Percentiles rank a stretch among this genome's conserved stretches.
phyloP scores from a whole-genome alignment of 2,113 vertebrate genomes.

The Ceyx margarethae region DNA sequence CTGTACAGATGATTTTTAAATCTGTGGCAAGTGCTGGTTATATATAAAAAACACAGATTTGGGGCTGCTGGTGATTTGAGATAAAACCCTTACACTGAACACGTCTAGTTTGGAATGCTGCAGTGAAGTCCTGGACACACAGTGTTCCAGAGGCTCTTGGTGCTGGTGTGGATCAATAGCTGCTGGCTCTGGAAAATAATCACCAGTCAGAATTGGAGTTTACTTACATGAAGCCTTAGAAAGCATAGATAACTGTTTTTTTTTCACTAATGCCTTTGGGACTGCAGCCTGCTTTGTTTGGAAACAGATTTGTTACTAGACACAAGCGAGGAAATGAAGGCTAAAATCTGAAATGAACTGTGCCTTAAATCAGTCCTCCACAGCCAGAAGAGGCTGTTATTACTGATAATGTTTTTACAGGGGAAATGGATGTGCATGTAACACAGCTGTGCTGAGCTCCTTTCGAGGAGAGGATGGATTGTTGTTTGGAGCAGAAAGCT shows the following conservation, averaged over 20 bases:
- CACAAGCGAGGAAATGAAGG: neutral
- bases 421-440: neutral
- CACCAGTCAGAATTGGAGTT: neutral
- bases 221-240: neutral
- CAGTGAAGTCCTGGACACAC: neutral
- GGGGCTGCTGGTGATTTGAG: neutral
- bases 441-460: neutral
- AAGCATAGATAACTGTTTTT: neutral
- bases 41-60: neutral
- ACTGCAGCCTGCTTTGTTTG: neutral
- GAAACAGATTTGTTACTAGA: neutral
- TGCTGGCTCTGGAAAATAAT: neutral
- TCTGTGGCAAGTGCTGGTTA: neutral
- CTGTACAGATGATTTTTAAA: neutral
- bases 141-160: neutral
- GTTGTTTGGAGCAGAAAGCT: neutral
- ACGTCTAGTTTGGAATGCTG: neutral
- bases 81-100: neutral
- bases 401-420: slow-evolving; percentile 11
- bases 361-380: neutral
- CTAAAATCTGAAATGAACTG: slow-evolving; percentile 15
- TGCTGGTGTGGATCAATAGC: neutral
- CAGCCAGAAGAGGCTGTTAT: neutral
- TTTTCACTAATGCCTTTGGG: neutral
- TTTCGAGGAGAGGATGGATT: neutral